Evolutionary conservation across 1,140 invertebrate genomes (phyloP).

Genomic region (Drosophila watanabei): DNA sequence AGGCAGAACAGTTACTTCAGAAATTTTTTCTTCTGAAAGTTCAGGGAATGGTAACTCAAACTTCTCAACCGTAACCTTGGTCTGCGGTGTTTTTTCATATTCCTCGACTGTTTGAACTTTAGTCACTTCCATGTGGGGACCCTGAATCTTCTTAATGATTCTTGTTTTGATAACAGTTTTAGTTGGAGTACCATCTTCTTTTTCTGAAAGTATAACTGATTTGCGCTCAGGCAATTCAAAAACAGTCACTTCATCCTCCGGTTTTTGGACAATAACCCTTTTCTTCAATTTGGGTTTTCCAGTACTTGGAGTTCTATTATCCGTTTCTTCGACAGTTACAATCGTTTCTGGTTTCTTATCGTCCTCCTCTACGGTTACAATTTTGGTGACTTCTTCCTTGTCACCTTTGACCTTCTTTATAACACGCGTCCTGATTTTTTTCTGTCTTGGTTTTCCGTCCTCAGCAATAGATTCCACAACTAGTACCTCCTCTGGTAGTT

Average conservation of each 20-base stretch:
- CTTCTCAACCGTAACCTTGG: constrained; percentile 80
- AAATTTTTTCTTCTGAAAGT: constrained; percentile 74
- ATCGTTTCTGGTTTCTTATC: constrained; percentile 82
- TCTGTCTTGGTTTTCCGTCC: constrained; percentile 49
- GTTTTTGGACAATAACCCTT: constrained; percentile 57
- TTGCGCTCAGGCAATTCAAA: constrained; percentile 75
- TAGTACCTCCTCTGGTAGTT: constrained; percentile 63
- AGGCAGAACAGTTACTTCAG: constrained; percentile 63
- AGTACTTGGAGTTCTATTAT: constrained; percentile 32
- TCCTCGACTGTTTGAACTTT: constrained; percentile 86
- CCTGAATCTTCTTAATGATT: constrained; percentile 84
- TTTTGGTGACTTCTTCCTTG: constrained; percentile 84
- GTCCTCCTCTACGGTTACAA: constrained; percentile 86
- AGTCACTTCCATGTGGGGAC: constrained; percentile 85
- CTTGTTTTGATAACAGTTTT: constrained; percentile 86
- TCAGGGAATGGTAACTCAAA: constrained; percentile 73
- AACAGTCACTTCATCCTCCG: constrained; percentile 69
- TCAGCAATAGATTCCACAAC: constrained; percentile 45
- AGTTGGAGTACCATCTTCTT: constrained; percentile 79
- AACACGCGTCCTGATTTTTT: constrained; percentile 78
- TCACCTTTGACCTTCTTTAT: constrained; percentile 84
- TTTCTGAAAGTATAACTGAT: constrained; percentile 77
- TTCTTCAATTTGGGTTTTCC: constrained; percentile 64
- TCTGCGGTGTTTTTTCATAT: constrained; percentile 84
- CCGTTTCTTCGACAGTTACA: constrained; percentile 72